A percentile compares a stretch with the other conserved stretches of the same genome.
These are phyloP conservation scores for Temnothorax curvispinosus DNA, from an alignment of 1,140 invertebrate genomes.

Conservation along the genomic window DNA sequence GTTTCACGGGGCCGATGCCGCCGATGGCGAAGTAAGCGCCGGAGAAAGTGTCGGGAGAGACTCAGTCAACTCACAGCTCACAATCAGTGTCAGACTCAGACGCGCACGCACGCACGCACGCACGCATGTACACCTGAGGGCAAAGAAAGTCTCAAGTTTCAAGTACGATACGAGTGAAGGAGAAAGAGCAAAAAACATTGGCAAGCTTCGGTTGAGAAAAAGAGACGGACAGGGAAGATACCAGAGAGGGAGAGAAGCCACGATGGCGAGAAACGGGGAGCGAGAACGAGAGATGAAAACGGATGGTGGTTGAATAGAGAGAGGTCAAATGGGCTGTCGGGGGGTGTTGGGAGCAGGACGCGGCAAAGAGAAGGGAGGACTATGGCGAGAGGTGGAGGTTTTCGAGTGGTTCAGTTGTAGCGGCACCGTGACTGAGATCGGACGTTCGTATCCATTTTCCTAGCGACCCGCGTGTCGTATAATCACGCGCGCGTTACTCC, in stretches of 20 bases:
- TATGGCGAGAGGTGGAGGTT: slow-evolving; percentile 78
- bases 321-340: slow-evolving; percentile 43
- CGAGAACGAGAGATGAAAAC: slow-evolving; percentile 46
- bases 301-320: slow-evolving; percentile 35
- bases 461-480: slow-evolving; percentile 40
- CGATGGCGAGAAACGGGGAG: slow-evolving; percentile 47
- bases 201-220: not conserved
- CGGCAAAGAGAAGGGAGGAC: slow-evolving; percentile 70
- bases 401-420: slow-evolving; percentile 82
- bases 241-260: not conserved
- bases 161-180: slow-evolving; percentile 13
- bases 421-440: slow-evolving; percentile 79
- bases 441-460: slow-evolving; percentile 65
- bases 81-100: not conserved
- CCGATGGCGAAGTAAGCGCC: not conserved
- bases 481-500: slow-evolving; percentile 21
- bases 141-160: slow-evolving; percentile 15
- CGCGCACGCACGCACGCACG: not conserved
- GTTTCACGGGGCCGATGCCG: not conserved
- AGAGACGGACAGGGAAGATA: slow-evolving; percentile 15
- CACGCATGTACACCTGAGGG: not conserved
- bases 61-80: not conserved
- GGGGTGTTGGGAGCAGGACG: slow-evolving; percentile 62
- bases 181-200: not conserved
- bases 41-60: slow-evolving; percentile 14